These are phyloP conservation scores for Macrophya annulata DNA, from an alignment of 2,888 invertebrate species.

Conservation along the genomic window DNA sequence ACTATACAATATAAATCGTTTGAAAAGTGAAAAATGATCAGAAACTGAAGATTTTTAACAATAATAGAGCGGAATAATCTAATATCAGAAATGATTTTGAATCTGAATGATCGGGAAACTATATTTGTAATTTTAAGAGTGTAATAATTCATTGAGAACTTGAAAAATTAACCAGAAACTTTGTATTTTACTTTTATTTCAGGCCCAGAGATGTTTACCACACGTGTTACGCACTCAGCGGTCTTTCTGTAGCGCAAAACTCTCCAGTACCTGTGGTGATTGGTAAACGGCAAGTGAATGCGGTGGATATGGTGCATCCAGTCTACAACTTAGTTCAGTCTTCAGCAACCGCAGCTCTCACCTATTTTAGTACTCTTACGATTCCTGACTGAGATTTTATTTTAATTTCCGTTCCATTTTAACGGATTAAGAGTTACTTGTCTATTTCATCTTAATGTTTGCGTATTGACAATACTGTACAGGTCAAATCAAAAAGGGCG, in stretches of 20 bases:
- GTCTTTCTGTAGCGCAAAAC: slow-evolving; percentile 96
- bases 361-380: slow-evolving; percentile 67
- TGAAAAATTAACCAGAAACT: slow-evolving; percentile 43
- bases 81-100: background rate
- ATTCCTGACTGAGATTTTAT: slow-evolving; percentile 24
- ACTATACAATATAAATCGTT: background rate
- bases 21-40: background rate
- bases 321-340: slow-evolving; percentile 73
- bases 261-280: slow-evolving; percentile 75
- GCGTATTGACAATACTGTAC: slow-evolving; percentile 13
- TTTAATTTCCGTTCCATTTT: background rate
- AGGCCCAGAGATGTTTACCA: slow-evolving; percentile 96
- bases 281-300: slow-evolving; percentile 73
- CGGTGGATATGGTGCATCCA: slow-evolving; percentile 73
- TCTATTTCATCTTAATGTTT: slow-evolving; percentile 14
- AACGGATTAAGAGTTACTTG: background rate
- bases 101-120: background rate
- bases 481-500: background rate
- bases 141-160: slow-evolving; percentile 37
- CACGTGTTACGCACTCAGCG: slow-evolving; percentile 97
- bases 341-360: slow-evolving; percentile 70
- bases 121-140: background rate
- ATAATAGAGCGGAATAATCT: background rate
- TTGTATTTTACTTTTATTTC: slow-evolving; percentile 70
- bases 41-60: background rate